These are phyloP conservation scores for Gadopsis marmoratus DNA, from an alignment of 2,797 vertebrate species.

Conservation along the genomic window DNA sequence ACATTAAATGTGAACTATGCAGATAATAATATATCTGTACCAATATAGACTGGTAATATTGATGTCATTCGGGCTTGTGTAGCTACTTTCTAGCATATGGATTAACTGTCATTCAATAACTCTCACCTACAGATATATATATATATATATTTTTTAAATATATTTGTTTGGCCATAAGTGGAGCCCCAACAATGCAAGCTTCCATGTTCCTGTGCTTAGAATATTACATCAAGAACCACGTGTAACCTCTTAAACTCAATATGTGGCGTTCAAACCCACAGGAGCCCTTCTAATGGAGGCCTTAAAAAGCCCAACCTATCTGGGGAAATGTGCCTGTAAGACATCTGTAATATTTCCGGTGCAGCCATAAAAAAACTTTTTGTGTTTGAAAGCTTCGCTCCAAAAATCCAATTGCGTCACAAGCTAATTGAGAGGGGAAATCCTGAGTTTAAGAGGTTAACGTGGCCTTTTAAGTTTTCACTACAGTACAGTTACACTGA, in stretches of 20 bases:
- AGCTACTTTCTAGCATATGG: neutral
- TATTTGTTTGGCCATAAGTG: no score
- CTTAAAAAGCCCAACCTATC: neutral
- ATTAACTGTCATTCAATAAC: neutral
- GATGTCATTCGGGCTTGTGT: neutral
- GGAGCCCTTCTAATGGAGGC: neutral
- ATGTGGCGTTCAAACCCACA: neutral
- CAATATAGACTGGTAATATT: neutral
- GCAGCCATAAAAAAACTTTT: neutral
- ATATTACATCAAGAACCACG: conserved; percentile 22
- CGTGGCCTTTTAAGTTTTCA: neutral
- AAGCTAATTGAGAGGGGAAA: neutral
- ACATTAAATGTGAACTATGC: no score
- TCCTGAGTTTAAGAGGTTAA: conserved; percentile 7
- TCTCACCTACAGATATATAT: neutral
- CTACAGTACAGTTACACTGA: neutral
- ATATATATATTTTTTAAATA: no score
- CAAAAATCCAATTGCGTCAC: no score
- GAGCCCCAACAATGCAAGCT: conserved; percentile 11
- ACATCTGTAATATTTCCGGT: neutral
- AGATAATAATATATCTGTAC: neutral
- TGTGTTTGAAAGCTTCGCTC: neutral
- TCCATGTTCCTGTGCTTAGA: neutral
- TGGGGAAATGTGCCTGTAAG: neutral
- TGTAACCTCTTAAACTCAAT: conserved; percentile 23